These are phyloP conservation scores for Ariopsis seemanni DNA, from an alignment of 2,113 vertebrate species.

Conservation along the genomic window DNA sequence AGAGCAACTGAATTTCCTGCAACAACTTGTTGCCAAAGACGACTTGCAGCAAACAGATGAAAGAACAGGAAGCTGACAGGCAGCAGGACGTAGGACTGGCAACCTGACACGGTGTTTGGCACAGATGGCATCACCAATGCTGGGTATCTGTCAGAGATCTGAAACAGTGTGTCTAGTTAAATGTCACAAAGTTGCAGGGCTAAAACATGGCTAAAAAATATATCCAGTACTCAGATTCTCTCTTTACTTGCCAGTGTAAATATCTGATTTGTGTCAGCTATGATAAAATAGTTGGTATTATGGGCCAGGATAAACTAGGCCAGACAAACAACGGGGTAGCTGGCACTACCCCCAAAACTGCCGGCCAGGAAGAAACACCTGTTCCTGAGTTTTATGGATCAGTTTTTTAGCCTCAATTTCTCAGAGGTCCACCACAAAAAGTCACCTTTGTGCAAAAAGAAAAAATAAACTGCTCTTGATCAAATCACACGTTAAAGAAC, in stretches of 20 bases:
- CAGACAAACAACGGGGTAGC: constrained; percentile 21
- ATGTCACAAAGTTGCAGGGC: constrained; percentile 29
- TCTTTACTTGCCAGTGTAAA: constrained; percentile 8
- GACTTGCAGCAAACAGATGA: constrained; percentile 36
- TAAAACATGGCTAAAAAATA: constrained; percentile 27
- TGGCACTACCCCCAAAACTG: background rate
- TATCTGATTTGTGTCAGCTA: constrained; percentile 22
- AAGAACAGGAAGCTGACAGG: constrained; percentile 39
- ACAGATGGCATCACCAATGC: constrained; percentile 48
- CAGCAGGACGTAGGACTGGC: constrained; percentile 51
- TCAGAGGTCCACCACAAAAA: no score
- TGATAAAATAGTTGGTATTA: constrained; percentile 39
- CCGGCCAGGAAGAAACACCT: constrained; percentile 21
- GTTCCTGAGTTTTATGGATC: constrained; percentile 14
- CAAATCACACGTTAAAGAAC: background rate
- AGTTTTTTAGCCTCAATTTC: background rate
- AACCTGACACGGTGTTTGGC: constrained; percentile 37
- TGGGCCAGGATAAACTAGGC: background rate
- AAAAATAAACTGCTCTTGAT: no score
- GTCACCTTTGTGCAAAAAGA: background rate
- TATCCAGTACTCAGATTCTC: constrained; percentile 12
- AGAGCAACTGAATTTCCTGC: constrained; percentile 19
- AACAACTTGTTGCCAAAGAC: constrained; percentile 44
- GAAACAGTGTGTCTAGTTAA: constrained; percentile 39
- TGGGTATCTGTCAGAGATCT: constrained; percentile 48